These are phyloP conservation scores for Chironomus tepperi DNA, from an alignment of 1,140 invertebrate species.

Conservation along the genomic window DNA sequence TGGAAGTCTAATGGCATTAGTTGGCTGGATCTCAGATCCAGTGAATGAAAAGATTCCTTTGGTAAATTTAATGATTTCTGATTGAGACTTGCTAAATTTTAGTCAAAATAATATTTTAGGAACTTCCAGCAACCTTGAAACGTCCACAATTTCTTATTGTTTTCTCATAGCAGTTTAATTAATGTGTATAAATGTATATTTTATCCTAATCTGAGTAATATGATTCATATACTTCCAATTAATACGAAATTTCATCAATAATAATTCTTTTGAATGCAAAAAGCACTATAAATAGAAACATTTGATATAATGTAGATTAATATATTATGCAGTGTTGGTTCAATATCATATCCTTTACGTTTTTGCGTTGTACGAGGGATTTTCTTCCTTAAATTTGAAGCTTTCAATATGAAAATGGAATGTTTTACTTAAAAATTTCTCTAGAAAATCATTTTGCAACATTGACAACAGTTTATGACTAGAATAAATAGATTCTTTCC, in stretches of 20 bases:
- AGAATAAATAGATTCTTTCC: neutral
- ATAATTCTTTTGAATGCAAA: neutral
- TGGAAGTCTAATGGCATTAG: no score
- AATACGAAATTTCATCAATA: neutral
- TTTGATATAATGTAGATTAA: neutral
- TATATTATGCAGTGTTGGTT: neutral
- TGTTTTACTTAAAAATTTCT: neutral
- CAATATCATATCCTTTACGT: neutral
- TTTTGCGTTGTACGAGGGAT: neutral
- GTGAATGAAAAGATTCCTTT: no score
- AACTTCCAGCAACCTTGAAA: no score
- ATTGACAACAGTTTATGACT: slow-evolving; percentile 6
- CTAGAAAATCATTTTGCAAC: neutral
- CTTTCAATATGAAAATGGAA: neutral
- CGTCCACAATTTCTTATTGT: neutral
- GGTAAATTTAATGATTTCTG: no score
- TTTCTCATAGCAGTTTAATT: neutral
- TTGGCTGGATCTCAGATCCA: no score
- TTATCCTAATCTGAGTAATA: neutral
- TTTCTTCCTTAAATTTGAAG: neutral
- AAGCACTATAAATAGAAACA: neutral
- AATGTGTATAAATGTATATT: no score
- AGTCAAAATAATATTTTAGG: no score
- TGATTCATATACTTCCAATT: neutral
- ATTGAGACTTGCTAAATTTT: no score